These are phyloP conservation scores for Dendrocincla fuliginosa DNA, from an alignment of 2,797 vertebrate genomes.

Conservation along the genomic window DNA sequence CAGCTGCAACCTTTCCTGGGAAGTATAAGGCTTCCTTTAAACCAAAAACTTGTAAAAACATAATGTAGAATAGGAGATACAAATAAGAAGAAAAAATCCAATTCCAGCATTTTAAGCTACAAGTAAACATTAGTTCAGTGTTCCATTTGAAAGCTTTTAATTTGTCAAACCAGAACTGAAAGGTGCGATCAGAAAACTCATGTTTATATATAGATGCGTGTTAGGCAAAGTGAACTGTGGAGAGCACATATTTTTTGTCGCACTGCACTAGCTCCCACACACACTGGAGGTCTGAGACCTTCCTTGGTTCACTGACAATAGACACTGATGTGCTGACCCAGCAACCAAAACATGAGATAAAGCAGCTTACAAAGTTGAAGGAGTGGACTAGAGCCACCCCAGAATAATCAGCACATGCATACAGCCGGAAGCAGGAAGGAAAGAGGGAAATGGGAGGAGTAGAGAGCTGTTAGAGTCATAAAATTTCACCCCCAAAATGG, in stretches of 20 bases:
- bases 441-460: neutral
- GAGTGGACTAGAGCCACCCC: neutral
- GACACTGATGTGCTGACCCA: neutral
- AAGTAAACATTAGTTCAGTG: neutral
- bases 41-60: neutral
- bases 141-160: neutral
- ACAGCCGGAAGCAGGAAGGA: neutral
- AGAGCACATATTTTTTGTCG: neutral
- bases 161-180: neutral
- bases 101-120: neutral
- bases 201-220: accelerated
- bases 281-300: neutral
- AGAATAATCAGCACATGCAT: neutral
- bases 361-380: neutral
- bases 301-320: neutral
- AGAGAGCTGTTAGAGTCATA: neutral
- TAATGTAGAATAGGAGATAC: neutral
- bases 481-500: neutral
- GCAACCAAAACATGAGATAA: neutral
- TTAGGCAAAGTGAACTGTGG: neutral
- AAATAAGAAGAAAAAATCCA: neutral
- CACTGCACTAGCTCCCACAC: neutral
- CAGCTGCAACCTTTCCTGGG: neutral
- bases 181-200: neutral
- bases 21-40: neutral